Evolutionary conservation across 2,113 vertebrate species (phyloP), one percentile per base, ranked within the genome.

Genomic region (Eulemur macaco): DNA sequence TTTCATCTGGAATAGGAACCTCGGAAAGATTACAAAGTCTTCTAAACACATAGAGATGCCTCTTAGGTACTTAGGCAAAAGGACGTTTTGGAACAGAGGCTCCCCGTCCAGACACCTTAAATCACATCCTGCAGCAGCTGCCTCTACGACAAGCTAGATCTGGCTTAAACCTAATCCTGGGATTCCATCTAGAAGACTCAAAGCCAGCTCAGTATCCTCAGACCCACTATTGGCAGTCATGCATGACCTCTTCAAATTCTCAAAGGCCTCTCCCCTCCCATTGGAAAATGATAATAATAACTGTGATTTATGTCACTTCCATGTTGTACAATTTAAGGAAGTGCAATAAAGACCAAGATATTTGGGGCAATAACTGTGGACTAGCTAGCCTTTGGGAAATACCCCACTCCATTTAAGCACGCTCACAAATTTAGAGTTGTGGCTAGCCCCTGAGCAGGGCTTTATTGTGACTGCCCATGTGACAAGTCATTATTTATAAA

Each of bases 401-500:
- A 52, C 5, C 9, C 4, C 54, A 23, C 50, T 76, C 52, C 47
- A 50, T 12, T 78, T 25, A 47, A 42, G 29, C 58, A 85, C 78
- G 64, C 83, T 80, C 80, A 86, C 50, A 42, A 0, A 42, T 86
- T 93, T 64, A 74, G 29, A 69, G 58, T 68, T 82, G 34, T 76
- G 29, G 69, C 85, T 23, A 91, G 47, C 14, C 18, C 34, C 71
- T 37, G 9, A 82, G 42, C 25, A 34, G 27, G 54, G 50, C 68
- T 90, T 81, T 89, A 78, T 64, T 63, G 6, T 69, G 6, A 64
- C 42, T 73, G n/a, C 47, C 69, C 78, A 52, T 27, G 45, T 74
- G 52, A 71, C 80, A 54, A 80, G 52, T 95, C 89, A 37, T 78
- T 91, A 82, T 83, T 50, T 77, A n/a, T 74, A 89, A 50, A 80